A percentile compares a stretch with the other conserved stretches of the same genome.
Conservation (phyloP, 2,113 vertebrate genomes). For the Oncorhynchus kisutch region DNA sequence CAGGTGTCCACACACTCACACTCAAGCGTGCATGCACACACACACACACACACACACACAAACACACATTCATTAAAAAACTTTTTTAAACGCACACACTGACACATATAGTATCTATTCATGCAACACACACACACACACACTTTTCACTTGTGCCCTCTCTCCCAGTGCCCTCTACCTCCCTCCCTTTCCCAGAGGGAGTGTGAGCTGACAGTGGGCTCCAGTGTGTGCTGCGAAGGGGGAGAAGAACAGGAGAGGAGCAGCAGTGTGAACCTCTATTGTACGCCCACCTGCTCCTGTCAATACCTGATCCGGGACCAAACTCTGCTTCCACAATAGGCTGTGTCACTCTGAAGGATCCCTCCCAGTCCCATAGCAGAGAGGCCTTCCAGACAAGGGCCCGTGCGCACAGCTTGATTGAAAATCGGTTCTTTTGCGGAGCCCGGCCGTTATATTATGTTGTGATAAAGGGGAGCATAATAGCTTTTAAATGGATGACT, state of each 20-base stretch:
- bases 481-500: slow-evolving; percentile 86
- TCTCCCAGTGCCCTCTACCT: too few species aligned
- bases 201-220: too few species aligned
- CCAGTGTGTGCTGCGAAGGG: too few species aligned
- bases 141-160: too few species aligned
- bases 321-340: slow-evolving; percentile 19
- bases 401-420: slow-evolving; percentile 40
- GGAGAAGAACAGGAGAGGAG: too few species aligned
- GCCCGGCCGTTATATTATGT: slow-evolving; percentile 77
- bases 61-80: neutral
- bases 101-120: slow-evolving; percentile 3
- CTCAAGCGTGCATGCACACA: neutral
- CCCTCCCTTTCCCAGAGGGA: too few species aligned
- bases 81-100: neutral
- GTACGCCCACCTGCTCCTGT: slow-evolving; percentile 21
- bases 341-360: slow-evolving; percentile 19
- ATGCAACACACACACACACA: too few species aligned
- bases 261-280: slow-evolving; percentile 7
- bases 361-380: slow-evolving; percentile 14
- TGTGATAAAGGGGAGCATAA: slow-evolving; percentile 81
- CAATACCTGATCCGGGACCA: slow-evolving; percentile 33
- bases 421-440: slow-evolving; percentile 49
- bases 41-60: neutral
- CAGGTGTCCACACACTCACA: slow-evolving; percentile 18
- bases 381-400: slow-evolving; percentile 21